Conservation (phyloP, 1,140 invertebrate species). For the Coelopa frigida region DNA sequence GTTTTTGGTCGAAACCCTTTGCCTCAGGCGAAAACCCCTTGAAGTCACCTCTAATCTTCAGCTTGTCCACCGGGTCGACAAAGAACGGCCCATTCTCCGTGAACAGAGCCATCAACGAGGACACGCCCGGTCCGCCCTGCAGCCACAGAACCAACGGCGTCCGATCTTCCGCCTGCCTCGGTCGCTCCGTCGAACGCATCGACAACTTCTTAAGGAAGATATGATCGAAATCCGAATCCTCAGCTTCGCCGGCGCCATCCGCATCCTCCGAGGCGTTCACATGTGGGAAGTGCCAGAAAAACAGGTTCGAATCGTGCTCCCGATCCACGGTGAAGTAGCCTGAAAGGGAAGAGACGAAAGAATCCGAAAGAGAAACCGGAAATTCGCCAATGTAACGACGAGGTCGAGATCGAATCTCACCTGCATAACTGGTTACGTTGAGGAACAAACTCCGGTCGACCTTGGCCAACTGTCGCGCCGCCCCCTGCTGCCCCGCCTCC, state of each 20-base stretch:
- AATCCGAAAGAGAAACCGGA: too few species aligned
- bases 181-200: neutral
- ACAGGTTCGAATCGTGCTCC: slow-evolving; percentile 59
- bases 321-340: slow-evolving; percentile 67
- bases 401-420: too few species aligned
- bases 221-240: slow-evolving; percentile 8
- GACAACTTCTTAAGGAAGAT: slow-evolving; percentile 4
- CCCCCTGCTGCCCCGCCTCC: too few species aligned
- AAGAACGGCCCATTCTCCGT: slow-evolving; percentile 59
- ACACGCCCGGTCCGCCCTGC: slow-evolving; percentile 66
- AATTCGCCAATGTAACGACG: too few species aligned
- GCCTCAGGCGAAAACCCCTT: too few species aligned
- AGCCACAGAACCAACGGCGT: slow-evolving; percentile 67
- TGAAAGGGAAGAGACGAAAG: slow-evolving; percentile 45
- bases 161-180: slow-evolving; percentile 32
- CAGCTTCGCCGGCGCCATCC: neutral
- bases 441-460: too few species aligned
- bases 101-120: slow-evolving; percentile 65
- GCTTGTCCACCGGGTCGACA: too few species aligned
- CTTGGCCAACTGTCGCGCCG: too few species aligned
- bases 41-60: too few species aligned
- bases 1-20: too few species aligned
- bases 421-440: too few species aligned
- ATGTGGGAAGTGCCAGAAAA: slow-evolving; percentile 74
- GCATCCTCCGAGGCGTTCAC: slow-evolving; percentile 21